Conservation (phyloP, 2,113 vertebrate species). For the Aphelocoma coerulescens region DNA sequence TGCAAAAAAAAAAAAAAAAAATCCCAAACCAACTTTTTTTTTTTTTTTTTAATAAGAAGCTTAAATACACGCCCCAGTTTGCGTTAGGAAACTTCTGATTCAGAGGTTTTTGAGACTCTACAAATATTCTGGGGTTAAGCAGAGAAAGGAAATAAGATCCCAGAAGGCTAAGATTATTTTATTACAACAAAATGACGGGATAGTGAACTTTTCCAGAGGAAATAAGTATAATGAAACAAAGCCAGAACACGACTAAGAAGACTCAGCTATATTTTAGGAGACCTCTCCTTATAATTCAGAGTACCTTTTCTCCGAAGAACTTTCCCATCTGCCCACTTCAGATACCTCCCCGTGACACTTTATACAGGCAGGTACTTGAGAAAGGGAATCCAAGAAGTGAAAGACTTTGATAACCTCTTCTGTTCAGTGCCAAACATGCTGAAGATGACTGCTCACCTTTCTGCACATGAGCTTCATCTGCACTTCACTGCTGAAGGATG, state of each 20-base stretch:
- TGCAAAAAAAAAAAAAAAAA: background rate
- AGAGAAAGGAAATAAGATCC: constrained; percentile 19
- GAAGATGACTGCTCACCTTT: background rate
- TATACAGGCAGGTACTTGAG: background rate
- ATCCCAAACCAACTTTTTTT: background rate
- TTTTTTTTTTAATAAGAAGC: background rate
- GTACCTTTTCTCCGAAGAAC: background rate
- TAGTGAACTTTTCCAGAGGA: constrained; percentile 26
- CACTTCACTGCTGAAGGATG: background rate
- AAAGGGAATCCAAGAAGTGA: background rate
- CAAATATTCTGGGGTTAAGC: constrained; percentile 7
- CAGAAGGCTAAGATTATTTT: constrained; percentile 33
- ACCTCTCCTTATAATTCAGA: background rate
- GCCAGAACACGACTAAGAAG: background rate
- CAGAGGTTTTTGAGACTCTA: constrained; percentile 11
- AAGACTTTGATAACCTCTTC: background rate
- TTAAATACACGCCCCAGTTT: background rate
- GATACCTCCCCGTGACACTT: background rate
- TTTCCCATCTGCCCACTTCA: background rate
- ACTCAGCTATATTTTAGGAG: background rate
- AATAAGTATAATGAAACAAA: constrained; percentile 11
- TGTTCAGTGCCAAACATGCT: fast-evolving
- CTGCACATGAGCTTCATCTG: background rate
- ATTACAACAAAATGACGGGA: constrained; percentile 31
- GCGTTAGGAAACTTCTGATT: constrained; percentile 25